Percentiles rank a stretch among this genome's conserved stretches.
Evolutionary conservation across 53 echinoderm and acorn worm genomes (phyloP).

Genomic region (Stichopus horrens): DNA sequence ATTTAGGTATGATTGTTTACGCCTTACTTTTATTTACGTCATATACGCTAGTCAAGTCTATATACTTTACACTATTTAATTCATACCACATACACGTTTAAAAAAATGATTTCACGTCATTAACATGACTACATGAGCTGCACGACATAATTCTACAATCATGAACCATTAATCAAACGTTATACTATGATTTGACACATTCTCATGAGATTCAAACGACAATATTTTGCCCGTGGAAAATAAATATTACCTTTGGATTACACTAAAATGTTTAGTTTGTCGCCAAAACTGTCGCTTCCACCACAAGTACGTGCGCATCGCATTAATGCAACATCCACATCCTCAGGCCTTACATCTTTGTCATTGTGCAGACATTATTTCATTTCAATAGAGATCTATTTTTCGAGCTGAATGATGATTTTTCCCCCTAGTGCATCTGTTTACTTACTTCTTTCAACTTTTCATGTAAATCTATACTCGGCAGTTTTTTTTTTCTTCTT

Average conservation of each 20-base stretch:
- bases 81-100: background rate
- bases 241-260: background rate
- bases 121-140: background rate
- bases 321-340: conserved; percentile 17
- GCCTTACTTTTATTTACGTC: too few species aligned
- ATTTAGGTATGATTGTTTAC: too few species aligned
- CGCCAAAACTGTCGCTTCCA: background rate
- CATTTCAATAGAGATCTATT: conserved; percentile 5
- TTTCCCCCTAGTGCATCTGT: conserved; percentile 21
- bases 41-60: too few species aligned
- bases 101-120: background rate
- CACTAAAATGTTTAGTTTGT: background rate
- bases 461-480: conserved; percentile 28
- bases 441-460: conserved; percentile 31
- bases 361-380: conserved; percentile 27
- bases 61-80: background rate
- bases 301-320: background rate
- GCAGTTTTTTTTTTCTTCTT: conserved; percentile 1
- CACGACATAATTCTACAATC: background rate
- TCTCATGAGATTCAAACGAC: background rate
- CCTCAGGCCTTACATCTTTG: conserved; percentile 17
- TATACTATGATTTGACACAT: background rate
- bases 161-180: background rate
- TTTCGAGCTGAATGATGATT: conserved; percentile 2
- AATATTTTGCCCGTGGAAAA: background rate